phyloP scores from a whole-genome alignment of 2,113 vertebrate genomes.

The Phalacrocorax pelagicus region DNA sequence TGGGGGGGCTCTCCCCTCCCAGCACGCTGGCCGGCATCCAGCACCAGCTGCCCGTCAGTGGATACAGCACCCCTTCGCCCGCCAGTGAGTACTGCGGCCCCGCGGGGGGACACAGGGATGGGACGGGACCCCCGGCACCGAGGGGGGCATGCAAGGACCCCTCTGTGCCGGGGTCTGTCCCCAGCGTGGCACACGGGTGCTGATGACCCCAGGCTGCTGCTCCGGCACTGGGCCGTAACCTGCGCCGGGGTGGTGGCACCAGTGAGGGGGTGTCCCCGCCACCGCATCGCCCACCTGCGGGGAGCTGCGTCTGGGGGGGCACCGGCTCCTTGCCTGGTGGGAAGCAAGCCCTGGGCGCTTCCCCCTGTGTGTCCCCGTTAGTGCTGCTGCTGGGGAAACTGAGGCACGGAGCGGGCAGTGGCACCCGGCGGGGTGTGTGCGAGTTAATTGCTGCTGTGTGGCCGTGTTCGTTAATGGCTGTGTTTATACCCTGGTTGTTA shows the following conservation, averaged over 20 bases:
- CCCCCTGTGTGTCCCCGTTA: accelerated
- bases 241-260: accelerated
- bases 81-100: constrained; percentile 86
- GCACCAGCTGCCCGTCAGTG: constrained; percentile 89
- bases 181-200: accelerated
- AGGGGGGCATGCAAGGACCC: too few species aligned
- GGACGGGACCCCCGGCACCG: background rate
- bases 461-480: background rate
- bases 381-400: background rate
- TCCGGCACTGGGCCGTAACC: accelerated
- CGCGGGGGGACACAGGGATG: accelerated
- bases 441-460: background rate
- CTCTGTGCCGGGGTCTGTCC: background rate
- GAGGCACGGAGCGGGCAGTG: background rate
- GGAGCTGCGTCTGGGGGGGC: background rate
- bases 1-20: constrained; percentile 90
- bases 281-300: background rate
- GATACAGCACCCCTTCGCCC: constrained; percentile 95
- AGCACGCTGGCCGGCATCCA: constrained; percentile 81
- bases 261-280: background rate
- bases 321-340: accelerated
- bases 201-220: background rate
- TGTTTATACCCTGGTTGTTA: background rate
- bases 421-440: background rate
- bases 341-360: accelerated